These are phyloP conservation scores for Hydraecia micacea DNA, from an alignment of 2,888 invertebrate genomes.

Conservation along the genomic window DNA sequence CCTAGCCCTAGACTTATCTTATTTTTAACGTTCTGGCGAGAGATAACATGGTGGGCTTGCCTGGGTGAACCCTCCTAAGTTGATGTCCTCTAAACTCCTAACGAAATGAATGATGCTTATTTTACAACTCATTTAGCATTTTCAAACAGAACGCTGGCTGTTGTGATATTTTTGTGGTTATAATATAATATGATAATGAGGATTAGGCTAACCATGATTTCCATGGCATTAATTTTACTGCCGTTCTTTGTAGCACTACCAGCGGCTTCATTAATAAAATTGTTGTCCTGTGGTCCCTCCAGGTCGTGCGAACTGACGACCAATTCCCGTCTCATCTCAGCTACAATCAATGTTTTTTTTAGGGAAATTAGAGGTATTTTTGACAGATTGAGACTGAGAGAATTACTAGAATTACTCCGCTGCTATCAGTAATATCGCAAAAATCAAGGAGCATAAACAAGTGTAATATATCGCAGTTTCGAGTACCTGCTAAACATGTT, in stretches of 20 bases:
- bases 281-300: too few relatives aligned
- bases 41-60: too few relatives aligned
- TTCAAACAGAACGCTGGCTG: neutral
- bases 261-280: neutral
- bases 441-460: neutral
- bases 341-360: too few relatives aligned
- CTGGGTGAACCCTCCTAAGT: neutral
- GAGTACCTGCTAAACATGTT: neutral
- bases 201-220: neutral
- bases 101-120: neutral
- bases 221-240: neutral
- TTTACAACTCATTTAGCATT: neutral
- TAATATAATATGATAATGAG: neutral
- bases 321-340: too few relatives aligned
- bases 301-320: too few relatives aligned
- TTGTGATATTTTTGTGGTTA: neutral
- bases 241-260: too few relatives aligned
- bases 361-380: too few relatives aligned
- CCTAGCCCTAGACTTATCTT: neutral
- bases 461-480: conserved; percentile 1
- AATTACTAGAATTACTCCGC: too few relatives aligned
- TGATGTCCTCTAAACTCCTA: neutral
- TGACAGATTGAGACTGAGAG: too few relatives aligned
- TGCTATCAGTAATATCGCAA: neutral
- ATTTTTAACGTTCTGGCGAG: neutral